Conservation (phyloP, 1,140 invertebrate species). For the Cephus cinctus region DNA sequence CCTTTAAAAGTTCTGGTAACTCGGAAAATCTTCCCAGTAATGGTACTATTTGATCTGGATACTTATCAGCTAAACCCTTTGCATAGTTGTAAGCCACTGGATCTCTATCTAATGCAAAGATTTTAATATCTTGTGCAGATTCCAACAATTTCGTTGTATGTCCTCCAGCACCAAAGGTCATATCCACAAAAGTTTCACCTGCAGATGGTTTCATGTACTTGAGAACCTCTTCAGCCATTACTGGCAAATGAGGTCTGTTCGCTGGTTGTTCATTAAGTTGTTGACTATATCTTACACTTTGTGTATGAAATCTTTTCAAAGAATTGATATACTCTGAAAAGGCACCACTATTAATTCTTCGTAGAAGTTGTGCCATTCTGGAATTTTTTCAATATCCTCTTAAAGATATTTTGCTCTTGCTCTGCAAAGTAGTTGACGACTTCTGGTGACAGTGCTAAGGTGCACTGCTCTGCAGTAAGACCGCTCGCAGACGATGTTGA, state of each 20-base stretch:
- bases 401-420: conserved; percentile 59
- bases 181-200: conserved; percentile 72
- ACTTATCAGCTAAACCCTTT: conserved; percentile 61
- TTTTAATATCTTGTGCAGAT: conserved; percentile 54
- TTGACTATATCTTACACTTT: not conserved
- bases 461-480: conserved; percentile 69
- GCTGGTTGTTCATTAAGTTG: conserved; percentile 25
- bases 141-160: conserved; percentile 70
- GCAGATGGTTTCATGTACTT: conserved; percentile 64
- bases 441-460: conserved; percentile 69
- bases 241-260: conserved; percentile 62
- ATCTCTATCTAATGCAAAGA: conserved; percentile 89
- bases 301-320: not conserved
- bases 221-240: conserved; percentile 71
- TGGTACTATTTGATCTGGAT: conserved; percentile 71
- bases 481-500: conserved; percentile 66
- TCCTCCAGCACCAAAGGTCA: conserved; percentile 95
- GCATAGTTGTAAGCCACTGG: conserved; percentile 73
- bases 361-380: conserved; percentile 26
- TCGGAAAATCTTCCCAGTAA: conserved; percentile 87
- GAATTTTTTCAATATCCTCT: conserved; percentile 50
- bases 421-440: conserved; percentile 63
- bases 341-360: conserved; percentile 40
- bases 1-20: conserved; percentile 66
- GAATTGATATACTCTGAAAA: conserved; percentile 3